phyloP scores from a whole-genome alignment of 2,797 vertebrate genomes.

The Lagocephalus sceleratus region DNA sequence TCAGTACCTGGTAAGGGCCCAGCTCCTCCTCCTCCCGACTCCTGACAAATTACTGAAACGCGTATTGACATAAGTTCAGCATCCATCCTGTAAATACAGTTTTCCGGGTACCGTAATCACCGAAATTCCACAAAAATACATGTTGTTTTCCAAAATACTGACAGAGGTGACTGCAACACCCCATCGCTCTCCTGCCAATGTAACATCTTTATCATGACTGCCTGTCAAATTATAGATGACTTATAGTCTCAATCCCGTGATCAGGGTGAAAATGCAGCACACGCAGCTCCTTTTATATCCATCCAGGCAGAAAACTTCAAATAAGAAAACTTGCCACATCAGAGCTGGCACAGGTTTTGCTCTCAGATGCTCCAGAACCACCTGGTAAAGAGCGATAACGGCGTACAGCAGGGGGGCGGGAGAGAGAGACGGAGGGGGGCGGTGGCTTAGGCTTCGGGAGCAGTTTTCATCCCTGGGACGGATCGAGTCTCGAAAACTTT shows the following conservation, averaged over 20 bases:
- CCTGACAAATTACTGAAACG: conserved; percentile 14
- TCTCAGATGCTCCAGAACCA: conserved; percentile 63
- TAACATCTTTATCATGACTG: conserved; percentile 35
- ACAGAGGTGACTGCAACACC: neutral
- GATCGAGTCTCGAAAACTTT: conserved; percentile 18
- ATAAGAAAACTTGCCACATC: conserved; percentile 47
- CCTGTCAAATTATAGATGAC: conserved; percentile 37
- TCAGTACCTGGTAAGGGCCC: conserved; percentile 87
- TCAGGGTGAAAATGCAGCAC: conserved; percentile 38
- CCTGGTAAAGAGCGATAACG: conserved; percentile 64
- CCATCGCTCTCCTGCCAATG: neutral
- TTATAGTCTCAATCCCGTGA: conserved; percentile 30
- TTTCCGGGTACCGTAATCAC: too few species aligned
- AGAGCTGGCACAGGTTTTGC: conserved; percentile 53
- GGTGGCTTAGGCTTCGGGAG: conserved; percentile 32
- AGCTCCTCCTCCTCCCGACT: neutral
- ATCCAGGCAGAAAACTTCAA: conserved; percentile 43
- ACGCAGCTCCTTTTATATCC: conserved; percentile 34
- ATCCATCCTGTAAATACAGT: too few species aligned
- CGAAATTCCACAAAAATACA: neutral
- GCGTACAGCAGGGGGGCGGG: too few species aligned
- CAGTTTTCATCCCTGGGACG: conserved; percentile 16
- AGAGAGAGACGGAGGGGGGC: conserved; percentile 37
- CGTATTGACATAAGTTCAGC: conserved; percentile 10
- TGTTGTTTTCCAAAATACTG: conserved; percentile 3